These are phyloP conservation scores for Stenotaenia linearis DNA, from an alignment of 2,888 invertebrate genomes.

Conservation along the genomic window DNA sequence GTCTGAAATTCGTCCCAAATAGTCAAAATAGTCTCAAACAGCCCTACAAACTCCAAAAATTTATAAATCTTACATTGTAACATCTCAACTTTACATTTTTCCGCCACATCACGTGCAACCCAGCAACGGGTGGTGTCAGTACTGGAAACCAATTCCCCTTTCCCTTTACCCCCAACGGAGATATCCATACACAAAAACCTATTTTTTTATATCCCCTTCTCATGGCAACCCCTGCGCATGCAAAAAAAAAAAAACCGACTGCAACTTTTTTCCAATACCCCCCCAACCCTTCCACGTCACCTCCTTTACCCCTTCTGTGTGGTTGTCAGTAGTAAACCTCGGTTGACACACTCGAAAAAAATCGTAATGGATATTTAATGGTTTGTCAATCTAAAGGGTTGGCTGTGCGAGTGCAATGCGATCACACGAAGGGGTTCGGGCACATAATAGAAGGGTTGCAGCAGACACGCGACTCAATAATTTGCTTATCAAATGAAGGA, in stretches of 20 bases:
- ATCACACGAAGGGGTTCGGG: constrained; percentile 6
- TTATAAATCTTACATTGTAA: too few relatives aligned
- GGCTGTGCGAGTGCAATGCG: not conserved
- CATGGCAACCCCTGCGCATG: not conserved
- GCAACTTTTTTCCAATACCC: not conserved
- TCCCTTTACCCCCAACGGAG: constrained; percentile 11
- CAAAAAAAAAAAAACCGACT: not conserved
- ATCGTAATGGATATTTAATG: not conserved
- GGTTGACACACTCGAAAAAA: not conserved
- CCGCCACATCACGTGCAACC: not conserved
- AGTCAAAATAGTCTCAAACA: too few relatives aligned
- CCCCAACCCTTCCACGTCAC: not conserved
- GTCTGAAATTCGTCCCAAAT: too few relatives aligned
- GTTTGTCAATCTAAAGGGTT: constrained; percentile 1
- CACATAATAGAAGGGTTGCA: not conserved
- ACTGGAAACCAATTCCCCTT: constrained; percentile 11
- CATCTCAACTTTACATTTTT: not conserved
- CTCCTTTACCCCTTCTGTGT: not conserved
- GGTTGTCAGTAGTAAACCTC: constrained; percentile 15
- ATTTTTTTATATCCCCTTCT: not conserved
- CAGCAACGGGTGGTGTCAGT: not conserved
- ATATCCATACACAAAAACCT: not conserved
- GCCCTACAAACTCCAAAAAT: too few relatives aligned
- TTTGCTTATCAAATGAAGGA: not conserved
- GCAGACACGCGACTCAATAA: not conserved